These are phyloP conservation scores for Volucella inflata DNA, from an alignment of 2,888 invertebrate species.

Conservation along the genomic window DNA sequence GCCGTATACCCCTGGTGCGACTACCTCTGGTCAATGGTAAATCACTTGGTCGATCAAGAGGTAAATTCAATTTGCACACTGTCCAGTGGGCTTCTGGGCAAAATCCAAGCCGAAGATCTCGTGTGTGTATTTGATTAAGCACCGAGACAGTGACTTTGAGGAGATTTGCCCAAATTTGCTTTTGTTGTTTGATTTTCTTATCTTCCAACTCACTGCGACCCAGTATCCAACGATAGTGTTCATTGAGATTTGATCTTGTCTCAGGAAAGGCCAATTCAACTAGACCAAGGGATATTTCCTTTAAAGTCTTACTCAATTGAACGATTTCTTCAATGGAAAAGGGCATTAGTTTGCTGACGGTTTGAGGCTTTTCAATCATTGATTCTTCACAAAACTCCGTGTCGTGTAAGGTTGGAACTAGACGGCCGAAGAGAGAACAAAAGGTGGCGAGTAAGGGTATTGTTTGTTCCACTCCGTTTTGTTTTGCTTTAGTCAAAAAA, in stretches of 20 bases:
- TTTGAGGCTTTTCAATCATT: constrained; percentile 78
- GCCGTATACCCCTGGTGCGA: constrained; percentile 84
- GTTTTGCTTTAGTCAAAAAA: constrained; percentile 82
- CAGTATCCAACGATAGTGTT: constrained; percentile 86
- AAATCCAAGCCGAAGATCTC: constrained; percentile 93
- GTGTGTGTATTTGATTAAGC: constrained; percentile 91
- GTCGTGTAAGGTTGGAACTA: constrained; percentile 93
- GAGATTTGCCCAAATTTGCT: constrained; percentile 91
- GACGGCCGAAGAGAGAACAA: constrained; percentile 91
- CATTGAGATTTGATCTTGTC: constrained; percentile 86
- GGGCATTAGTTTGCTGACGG: constrained; percentile 83
- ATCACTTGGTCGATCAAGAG: constrained; percentile 85
- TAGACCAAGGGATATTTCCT: constrained; percentile 92
- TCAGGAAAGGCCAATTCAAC: constrained; percentile 95
- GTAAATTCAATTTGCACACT: constrained; percentile 83
- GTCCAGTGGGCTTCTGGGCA: constrained; percentile 90
- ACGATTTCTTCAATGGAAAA: constrained; percentile 91
- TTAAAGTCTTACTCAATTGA: constrained; percentile 88
- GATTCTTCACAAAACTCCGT: constrained; percentile 90
- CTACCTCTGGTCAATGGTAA: constrained; percentile 85
- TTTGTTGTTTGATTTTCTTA: constrained; percentile 82
- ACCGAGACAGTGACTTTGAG: constrained; percentile 89
- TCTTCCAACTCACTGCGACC: constrained; percentile 82
- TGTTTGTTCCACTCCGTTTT: constrained; percentile 86
- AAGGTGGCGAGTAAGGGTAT: constrained; percentile 92